Evolutionary conservation across 1,140 invertebrate genomes (phyloP), one percentile per base, ranked within the genome.

Genomic region (Lerema accius): DNA sequence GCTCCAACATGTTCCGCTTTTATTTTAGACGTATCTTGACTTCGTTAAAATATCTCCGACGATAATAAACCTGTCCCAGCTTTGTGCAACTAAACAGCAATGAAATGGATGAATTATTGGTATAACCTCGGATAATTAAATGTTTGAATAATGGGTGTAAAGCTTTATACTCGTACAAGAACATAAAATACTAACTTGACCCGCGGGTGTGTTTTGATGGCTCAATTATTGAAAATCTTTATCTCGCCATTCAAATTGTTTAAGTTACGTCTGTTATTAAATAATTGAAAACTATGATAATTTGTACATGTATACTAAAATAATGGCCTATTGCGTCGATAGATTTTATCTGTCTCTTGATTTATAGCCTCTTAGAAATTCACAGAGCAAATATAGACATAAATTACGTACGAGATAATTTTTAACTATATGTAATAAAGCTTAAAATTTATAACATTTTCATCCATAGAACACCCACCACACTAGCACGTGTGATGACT

Each of bases 31-130:
- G 69, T 77, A 77, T 75, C 70, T 63, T 69, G 56, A 65, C 69
- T 89, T 90, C 87, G 87, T 90, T 90, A 90, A 90, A 90, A 90
- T 89, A 86, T 89, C 84, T 86, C 61, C 60, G 59, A 65, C 69
- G 75, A 86, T 86, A 82, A 81, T 90, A 88, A 87, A 89, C 74
- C 76, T 85, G 80, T 85, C 79, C 63, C 62, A 65, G 61, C 71
- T 71, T 76, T 71, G 65, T 71, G 76, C 64, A 63, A 80, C 70
- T 76, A 79, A 82, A 78, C 71, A 74, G 73, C 66, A 78, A 75
- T 80, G 75, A 77, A 78, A 80, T 76, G 69, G 69, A 83, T 82
- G 68, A 71, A 82, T 76, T 80, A 80, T 79, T 81, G 67, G 68
- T 76, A 63, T 69, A 67, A 65, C 42, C 49, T 63, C 42, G 39